Evolutionary conservation across 2,113 vertebrate genomes (phyloP).

Genomic region (Epinephelus lanceolatus): DNA sequence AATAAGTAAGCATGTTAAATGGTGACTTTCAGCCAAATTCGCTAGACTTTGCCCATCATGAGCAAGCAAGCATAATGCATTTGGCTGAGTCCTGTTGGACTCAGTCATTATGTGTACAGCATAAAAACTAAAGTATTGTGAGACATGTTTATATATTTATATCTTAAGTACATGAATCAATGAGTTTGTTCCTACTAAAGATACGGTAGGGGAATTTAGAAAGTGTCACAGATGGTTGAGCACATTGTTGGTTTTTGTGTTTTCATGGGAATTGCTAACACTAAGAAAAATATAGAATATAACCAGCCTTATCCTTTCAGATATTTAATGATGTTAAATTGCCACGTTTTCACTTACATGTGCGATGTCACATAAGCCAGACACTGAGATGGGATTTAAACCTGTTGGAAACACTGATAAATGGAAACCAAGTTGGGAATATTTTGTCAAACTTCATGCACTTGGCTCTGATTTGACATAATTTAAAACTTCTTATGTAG

Average conservation of each 20-base stretch:
- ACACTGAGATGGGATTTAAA: neutral
- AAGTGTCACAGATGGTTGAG: neutral
- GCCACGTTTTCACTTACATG: neutral
- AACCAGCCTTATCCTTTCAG: neutral
- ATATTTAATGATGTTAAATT: neutral
- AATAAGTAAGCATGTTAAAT: too few species aligned
- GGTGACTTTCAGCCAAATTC: too few species aligned
- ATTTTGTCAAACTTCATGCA: neutral
- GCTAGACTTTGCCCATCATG: too few species aligned
- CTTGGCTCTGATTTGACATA: neutral
- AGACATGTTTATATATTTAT: neutral
- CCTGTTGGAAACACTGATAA: neutral
- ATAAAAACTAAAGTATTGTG: neutral
- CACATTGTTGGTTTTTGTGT: neutral
- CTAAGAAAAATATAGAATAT: neutral
- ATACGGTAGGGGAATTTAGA: too few species aligned
- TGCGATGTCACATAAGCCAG: neutral
- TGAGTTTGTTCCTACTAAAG: too few species aligned
- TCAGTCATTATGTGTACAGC: too few species aligned
- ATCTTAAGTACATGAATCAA: too few species aligned
- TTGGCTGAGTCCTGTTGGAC: too few species aligned
- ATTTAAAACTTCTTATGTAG: neutral
- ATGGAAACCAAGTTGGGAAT: neutral
- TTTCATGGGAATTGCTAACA: neutral
- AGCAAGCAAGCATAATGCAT: too few species aligned